These are phyloP conservation scores for Calypte anna DNA, from an alignment of 2,113 vertebrate genomes.

Conservation along the genomic window DNA sequence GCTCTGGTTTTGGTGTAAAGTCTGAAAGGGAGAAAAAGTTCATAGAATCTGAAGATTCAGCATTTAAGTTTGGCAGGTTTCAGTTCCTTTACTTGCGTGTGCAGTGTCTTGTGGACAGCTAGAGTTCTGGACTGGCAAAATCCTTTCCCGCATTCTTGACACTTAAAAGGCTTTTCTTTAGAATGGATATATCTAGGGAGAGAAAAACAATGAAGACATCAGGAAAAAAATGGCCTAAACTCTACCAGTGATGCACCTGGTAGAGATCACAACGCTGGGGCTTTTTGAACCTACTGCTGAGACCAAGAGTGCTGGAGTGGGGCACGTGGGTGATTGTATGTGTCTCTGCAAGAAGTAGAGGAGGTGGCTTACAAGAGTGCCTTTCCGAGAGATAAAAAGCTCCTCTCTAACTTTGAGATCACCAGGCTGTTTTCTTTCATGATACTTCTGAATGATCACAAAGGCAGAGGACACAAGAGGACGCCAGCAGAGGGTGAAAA, in stretches of 20 bases:
- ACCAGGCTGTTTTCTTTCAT: not conserved
- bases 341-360: not conserved
- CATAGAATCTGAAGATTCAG: slow-evolving; percentile 53
- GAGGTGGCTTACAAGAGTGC: not conserved
- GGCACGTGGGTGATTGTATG: accelerated
- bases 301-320: accelerated
- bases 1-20: slow-evolving; percentile 39
- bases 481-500: not conserved
- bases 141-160: slow-evolving; percentile 98
- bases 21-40: slow-evolving; percentile 32
- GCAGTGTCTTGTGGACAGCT: slow-evolving; percentile 99
- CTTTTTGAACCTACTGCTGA: not conserved
- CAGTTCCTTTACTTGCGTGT: slow-evolving; percentile 98
- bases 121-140: slow-evolving; percentile 99
- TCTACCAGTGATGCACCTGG: not conserved
- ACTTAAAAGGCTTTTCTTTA: slow-evolving; percentile 99
- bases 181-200: slow-evolving; percentile 95
- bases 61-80: slow-evolving; percentile 96
- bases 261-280: accelerated
- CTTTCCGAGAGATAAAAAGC: not conserved
- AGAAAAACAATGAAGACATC: slow-evolving; percentile 38
- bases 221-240: not conserved
- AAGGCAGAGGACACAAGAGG: not conserved
- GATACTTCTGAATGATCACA: not conserved
- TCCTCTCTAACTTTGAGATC: not conserved